Conservation (phyloP, 2,888 invertebrate genomes). For the Adelognathus sp. region DNA sequence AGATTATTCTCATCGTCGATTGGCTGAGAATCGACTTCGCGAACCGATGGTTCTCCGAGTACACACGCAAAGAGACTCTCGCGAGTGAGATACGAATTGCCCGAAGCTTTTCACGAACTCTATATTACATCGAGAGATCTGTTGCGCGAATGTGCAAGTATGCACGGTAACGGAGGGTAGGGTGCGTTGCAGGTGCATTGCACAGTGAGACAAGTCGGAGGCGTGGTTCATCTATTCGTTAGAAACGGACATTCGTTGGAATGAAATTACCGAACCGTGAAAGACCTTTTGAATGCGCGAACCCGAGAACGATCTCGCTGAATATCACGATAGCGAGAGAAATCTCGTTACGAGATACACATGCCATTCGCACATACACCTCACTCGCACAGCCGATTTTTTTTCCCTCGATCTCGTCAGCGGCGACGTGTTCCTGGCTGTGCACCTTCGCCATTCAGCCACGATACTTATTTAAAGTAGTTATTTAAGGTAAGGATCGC, state of each 20-base stretch:
- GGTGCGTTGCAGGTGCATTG: constrained; percentile 73
- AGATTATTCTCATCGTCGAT: constrained; percentile 51
- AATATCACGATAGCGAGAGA: constrained; percentile 48
- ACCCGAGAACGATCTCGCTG: neutral
- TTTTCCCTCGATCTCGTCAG: no score
- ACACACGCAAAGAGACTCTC: constrained; percentile 2
- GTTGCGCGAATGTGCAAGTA: constrained; percentile 31
- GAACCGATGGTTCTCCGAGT: constrained; percentile 16
- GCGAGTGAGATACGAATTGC: constrained; percentile 31
- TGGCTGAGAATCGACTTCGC: constrained; percentile 23
- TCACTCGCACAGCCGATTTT: no score
- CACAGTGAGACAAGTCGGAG: constrained; percentile 57
- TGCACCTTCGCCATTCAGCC: no score
- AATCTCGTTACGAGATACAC: constrained; percentile 47
- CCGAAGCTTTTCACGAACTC: constrained; percentile 50
- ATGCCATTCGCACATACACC: neutral
- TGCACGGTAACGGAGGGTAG: no score
- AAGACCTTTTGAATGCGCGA: constrained; percentile 63
- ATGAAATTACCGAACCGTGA: constrained; percentile 59
- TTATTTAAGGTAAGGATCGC: no score
- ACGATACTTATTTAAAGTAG: no score
- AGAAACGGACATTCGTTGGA: constrained; percentile 71
- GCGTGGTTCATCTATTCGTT: constrained; percentile 77
- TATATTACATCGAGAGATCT: neutral
- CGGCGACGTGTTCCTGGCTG: no score